These are phyloP conservation scores for Pipistrellus nathusii DNA, from an alignment of 2,797 vertebrate species.

Conservation along the genomic window DNA sequence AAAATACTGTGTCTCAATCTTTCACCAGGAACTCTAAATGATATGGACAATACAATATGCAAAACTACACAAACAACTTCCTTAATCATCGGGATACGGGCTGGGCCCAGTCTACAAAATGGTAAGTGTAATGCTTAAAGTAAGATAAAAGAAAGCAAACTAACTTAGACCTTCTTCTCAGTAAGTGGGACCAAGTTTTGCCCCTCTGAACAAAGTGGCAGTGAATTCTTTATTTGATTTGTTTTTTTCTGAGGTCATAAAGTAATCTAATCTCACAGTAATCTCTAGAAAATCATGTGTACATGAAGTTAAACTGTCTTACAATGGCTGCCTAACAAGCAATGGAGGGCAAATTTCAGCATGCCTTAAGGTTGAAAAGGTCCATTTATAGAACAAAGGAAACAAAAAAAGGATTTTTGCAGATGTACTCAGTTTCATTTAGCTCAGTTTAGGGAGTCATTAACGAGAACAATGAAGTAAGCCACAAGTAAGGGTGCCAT, in stretches of 20 bases:
- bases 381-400: not conserved
- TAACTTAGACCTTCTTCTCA: constrained; percentile 28
- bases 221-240: not conserved
- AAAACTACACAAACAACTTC: not conserved
- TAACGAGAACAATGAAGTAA: not conserved
- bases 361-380: not conserved
- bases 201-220: not conserved
- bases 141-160: not conserved
- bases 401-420: constrained; percentile 15
- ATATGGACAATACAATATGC: not conserved
- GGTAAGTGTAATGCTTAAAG: not conserved
- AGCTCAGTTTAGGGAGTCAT: not conserved
- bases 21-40: constrained; percentile 1
- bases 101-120: not conserved
- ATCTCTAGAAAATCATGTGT: not conserved
- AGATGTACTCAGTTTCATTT: not conserved
- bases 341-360: not conserved
- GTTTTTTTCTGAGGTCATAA: not conserved
- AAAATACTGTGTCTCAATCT: constrained; percentile 14
- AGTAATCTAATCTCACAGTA: not conserved
- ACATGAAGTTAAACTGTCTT: not conserved
- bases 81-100: not conserved
- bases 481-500: not conserved
- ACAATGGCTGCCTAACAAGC: not conserved
- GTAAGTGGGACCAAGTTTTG: not conserved